phyloP scores from a whole-genome alignment of 2,888 invertebrate species.

The Tetropium fuscum region DNA sequence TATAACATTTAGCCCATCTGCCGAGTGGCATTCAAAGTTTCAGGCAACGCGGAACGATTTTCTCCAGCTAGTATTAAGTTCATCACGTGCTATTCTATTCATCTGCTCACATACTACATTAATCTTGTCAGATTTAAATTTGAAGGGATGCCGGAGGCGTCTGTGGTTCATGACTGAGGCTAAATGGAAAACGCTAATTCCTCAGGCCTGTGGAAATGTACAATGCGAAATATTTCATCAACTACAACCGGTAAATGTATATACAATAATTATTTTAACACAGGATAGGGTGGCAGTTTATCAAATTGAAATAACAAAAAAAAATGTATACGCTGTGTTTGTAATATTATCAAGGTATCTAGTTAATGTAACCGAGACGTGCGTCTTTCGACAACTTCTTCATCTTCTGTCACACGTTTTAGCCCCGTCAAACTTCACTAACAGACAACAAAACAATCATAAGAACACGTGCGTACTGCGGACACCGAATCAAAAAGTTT shows the following conservation, averaged over 20 bases:
- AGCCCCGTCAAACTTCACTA: too few species aligned
- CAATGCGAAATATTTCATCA: background rate
- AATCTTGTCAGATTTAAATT: conserved; percentile 48
- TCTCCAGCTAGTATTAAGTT: conserved; percentile 27
- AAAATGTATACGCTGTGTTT: too few species aligned
- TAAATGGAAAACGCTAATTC: conserved; percentile 37
- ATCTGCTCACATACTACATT: conserved; percentile 41
- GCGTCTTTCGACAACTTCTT: too few species aligned
- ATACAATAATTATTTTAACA: too few species aligned
- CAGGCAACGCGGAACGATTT: background rate
- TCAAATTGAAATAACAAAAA: too few species aligned
- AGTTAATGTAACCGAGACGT: too few species aligned
- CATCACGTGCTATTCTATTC: conserved; percentile 41
- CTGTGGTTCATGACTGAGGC: conserved; percentile 35
- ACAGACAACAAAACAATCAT: too few species aligned
- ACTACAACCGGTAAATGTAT: conserved; percentile 4
- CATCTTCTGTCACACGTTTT: too few species aligned
- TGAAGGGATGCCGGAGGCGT: conserved; percentile 33
- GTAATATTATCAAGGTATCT: too few species aligned
- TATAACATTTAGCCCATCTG: conserved; percentile 17
- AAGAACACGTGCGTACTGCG: too few species aligned
- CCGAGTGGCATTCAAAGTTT: background rate
- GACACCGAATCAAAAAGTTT: too few species aligned
- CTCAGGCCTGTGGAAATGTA: conserved; percentile 24
- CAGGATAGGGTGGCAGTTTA: too few species aligned